These are phyloP conservation scores for Nycticorax nycticorax DNA, from an alignment of 2,113 vertebrate species.

Conservation along the genomic window DNA sequence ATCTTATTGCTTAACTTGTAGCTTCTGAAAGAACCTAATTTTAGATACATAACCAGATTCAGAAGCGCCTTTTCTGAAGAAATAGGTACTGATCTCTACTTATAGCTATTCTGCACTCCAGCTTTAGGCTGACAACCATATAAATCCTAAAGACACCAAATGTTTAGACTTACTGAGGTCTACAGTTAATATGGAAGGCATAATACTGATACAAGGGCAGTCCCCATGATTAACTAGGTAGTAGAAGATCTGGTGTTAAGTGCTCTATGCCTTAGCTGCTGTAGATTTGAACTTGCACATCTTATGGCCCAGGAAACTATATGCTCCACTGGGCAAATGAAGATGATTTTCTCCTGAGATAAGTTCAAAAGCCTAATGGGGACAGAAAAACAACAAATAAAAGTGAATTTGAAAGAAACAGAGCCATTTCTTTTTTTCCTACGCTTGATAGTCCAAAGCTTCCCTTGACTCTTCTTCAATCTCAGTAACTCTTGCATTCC, in stretches of 20 bases:
- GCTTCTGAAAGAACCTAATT: background rate
- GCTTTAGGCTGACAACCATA: background rate
- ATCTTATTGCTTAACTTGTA: background rate
- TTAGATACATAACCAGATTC: background rate
- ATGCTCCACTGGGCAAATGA: background rate
- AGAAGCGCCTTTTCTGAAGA: background rate
- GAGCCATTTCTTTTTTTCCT: background rate
- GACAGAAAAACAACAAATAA: background rate
- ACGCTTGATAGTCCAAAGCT: background rate
- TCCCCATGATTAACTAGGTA: background rate
- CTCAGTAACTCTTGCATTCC: background rate
- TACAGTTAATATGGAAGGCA: background rate
- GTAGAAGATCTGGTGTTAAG: background rate
- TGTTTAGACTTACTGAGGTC: background rate
- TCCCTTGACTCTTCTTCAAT: background rate
- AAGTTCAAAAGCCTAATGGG: background rate
- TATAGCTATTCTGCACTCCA: background rate
- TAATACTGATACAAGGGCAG: background rate
- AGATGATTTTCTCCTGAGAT: background rate
- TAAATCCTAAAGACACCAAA: background rate
- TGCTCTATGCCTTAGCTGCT: background rate
- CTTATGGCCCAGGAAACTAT: background rate
- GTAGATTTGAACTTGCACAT: rapidly evolving
- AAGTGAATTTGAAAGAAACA: background rate
- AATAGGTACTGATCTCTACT: background rate